phyloP scores from a whole-genome alignment of 2,888 invertebrate species.

The Leptinotarsa juncta region DNA sequence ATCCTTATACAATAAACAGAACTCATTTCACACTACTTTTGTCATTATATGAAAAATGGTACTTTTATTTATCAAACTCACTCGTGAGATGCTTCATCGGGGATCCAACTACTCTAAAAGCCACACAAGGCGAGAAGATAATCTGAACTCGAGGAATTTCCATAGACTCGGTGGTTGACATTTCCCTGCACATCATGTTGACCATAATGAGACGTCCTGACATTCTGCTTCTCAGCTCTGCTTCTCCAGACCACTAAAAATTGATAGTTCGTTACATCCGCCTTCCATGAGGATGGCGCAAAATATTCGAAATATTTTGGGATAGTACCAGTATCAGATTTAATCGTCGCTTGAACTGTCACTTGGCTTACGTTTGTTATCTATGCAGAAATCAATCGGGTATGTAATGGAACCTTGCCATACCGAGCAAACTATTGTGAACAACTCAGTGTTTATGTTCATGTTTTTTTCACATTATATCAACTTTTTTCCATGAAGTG shows the following conservation, averaged over 20 bases:
- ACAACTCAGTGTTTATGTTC: too few species aligned
- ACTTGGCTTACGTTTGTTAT: too few species aligned
- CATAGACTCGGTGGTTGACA: slow-evolving; percentile 63
- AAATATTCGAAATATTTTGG: too few species aligned
- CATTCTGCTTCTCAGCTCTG: slow-evolving; percentile 79
- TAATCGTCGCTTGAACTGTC: too few species aligned
- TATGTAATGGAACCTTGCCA: too few species aligned
- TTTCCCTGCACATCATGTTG: slow-evolving; percentile 82
- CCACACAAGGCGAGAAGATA: slow-evolving; percentile 86
- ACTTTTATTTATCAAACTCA: slow-evolving; percentile 40
- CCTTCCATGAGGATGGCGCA: too few species aligned
- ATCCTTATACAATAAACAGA: too few species aligned
- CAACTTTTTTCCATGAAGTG: not conserved
- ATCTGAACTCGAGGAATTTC: slow-evolving; percentile 66
- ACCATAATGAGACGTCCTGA: slow-evolving; percentile 86
- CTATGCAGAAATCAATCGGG: too few species aligned
- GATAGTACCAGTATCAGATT: too few species aligned
- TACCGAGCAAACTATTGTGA: too few species aligned
- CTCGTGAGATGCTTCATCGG: slow-evolving; percentile 72
- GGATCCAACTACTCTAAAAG: slow-evolving; percentile 86
- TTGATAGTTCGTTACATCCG: not conserved
- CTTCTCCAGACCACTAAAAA: slow-evolving; percentile 86
- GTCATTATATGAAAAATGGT: too few species aligned
- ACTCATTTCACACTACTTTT: not conserved
- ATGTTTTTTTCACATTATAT: too few species aligned